Evolutionary conservation across 2,797 vertebrate genomes (phyloP).

Genomic region (Manis crassicaudata): DNA sequence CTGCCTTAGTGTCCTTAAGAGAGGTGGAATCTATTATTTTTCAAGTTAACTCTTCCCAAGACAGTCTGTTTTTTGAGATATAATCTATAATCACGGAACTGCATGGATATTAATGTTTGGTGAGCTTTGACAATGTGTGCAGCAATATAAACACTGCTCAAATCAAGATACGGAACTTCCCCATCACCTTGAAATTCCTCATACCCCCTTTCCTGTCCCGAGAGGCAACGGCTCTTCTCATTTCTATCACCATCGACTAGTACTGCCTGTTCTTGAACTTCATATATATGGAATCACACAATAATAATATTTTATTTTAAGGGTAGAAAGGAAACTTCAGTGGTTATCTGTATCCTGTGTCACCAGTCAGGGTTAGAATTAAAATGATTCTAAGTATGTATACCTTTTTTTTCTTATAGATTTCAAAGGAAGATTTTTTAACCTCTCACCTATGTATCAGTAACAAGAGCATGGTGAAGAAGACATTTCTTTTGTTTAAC

Average conservation of each 20-base stretch:
- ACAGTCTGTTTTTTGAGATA: background rate
- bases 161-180: background rate
- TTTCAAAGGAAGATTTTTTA: conserved; percentile 4
- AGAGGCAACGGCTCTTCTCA: background rate
- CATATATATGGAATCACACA: background rate
- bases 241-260: background rate
- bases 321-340: background rate
- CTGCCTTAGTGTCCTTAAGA: background rate
- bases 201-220: background rate
- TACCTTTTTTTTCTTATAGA: background rate
- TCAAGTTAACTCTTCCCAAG: background rate
- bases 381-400: background rate
- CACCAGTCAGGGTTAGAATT: background rate
- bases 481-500: background rate
- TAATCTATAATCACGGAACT: background rate
- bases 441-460: background rate
- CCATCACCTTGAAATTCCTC: background rate
- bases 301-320: conserved; percentile 16
- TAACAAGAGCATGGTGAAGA: background rate
- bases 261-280: background rate
- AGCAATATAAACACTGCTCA: background rate
- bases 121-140: background rate
- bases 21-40: background rate
- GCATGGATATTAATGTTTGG: background rate
- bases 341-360: background rate